Evolutionary conservation across 1,140 invertebrate species (phyloP), one percentile per base, ranked within the genome.

Genomic region (Rhyacophila brunnea): DNA sequence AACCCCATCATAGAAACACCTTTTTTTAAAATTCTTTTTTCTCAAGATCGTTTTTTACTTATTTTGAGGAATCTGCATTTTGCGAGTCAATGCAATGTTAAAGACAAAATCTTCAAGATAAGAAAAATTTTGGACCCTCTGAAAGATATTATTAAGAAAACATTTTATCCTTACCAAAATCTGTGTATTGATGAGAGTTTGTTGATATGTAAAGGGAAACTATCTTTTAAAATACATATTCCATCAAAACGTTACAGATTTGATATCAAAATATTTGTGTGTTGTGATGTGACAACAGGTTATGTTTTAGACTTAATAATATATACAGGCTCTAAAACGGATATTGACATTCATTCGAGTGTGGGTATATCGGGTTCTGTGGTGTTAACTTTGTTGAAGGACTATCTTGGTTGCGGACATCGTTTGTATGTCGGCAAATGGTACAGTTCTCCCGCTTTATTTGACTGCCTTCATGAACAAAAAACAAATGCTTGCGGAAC

Each of bases 401-500:
- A 53, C 14, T 50, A 50, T 50, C 15, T 53, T 9, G 19, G 40
- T 10, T 43, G 44, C 14, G 50, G 50, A 1, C 36, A 53, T 23
- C 42, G n/a, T 9, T 10, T 53, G 11, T 54, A n/a, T 10, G 23
- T 17, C 2, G 51, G 44, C 19, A 45, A 54, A 6, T 19, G 42
- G 51, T 42, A 45, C 18, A 18, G 6, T 11, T 15, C 13, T 6
- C 43, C 43, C 13, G 9, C 18, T 17, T n/a, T 51, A 40, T 42
- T 51, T 14, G 13, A 13, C 14, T 51, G 23, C 19, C 17, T 51
- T 45, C 7, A 28, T 32, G 13, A 54, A 23, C 2, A 54, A 45
- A 45, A 45, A 34, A 54, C 51, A 5, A 54, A 44, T 34, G 51
- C 42, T 11, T 42, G 48, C 15, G 48, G 49, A n/a, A 52, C 49